Base-by-base conservation (phyloP, 2,888 invertebrate species). In the Tridacna crocea region DNA sequence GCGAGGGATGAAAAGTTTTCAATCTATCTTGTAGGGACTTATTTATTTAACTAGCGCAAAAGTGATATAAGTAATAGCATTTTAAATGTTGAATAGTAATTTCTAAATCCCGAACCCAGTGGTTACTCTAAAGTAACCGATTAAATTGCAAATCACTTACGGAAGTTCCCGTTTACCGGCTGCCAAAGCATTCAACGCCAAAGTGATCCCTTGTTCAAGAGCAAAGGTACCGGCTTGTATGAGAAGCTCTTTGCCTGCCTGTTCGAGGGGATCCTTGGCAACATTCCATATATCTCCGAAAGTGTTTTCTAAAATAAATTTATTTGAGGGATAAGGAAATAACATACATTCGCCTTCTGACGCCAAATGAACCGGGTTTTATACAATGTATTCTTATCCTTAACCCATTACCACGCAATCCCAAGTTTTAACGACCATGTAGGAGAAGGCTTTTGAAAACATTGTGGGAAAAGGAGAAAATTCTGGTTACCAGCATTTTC, bases 201-300 rank as follows among this genome's bases (percentile, higher is more conserved):
- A 11, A 8, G 63, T 78, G 8, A 82, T 70, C 12, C 80, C 82
- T 55, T 85, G 72, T 63, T 85, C 68, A 11, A 85, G 72, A 13
- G 80, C 82, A 27, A 80, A 80, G 15, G 46, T 51, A 13, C 80
- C 85, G 1, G 82, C 85, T 12, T 82, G 72, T 63, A 74, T 68
- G 13, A 85, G 63, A 12, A 85, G 46, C 24, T 85, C 55, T 46
- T 85, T 78, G 0, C 85, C 85, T 0, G 80, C 78, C 27, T 80
- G 68, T 48, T 75, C 78, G 17, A 85, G 60, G 12, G 85, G 85
- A 58, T 85, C 85, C 65, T 82, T 85, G 8, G 68, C 85, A 17
- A 85, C 82, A 47, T 82, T 66, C 85, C 85, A 85, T 19, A 85
- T 73, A 58, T 77, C 80, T n/a, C 78, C 75, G 74, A 85, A 85